phyloP scores from a whole-genome alignment of 2,888 invertebrate genomes.

The Aquatica leii region DNA sequence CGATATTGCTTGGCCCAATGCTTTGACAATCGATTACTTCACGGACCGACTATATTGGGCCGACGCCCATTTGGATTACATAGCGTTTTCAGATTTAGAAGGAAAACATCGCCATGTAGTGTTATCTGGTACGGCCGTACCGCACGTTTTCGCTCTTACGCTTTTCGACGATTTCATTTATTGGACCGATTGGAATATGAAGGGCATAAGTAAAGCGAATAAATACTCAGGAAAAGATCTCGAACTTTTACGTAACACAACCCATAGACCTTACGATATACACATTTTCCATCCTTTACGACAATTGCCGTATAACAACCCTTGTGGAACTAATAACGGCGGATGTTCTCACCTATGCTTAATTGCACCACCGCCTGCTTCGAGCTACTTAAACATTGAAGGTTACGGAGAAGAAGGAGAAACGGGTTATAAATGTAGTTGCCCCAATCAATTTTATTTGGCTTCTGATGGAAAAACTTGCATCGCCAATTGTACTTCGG shows the following conservation, averaged over 20 bases:
- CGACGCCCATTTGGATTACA: constrained; percentile 97
- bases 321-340: constrained; percentile 92
- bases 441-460: constrained; percentile 93
- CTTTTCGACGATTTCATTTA: constrained; percentile 93
- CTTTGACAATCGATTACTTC: constrained; percentile 94
- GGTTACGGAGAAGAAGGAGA: constrained; percentile 83
- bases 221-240: constrained; percentile 87
- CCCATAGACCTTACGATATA: constrained; percentile 94
- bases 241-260: constrained; percentile 83
- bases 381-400: constrained; percentile 78
- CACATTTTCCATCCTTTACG: constrained; percentile 90
- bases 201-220: constrained; percentile 88
- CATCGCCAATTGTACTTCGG: constrained; percentile 91
- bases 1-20: constrained; percentile 98
- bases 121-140: constrained; percentile 81
- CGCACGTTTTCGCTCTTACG: constrained; percentile 94
- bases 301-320: constrained; percentile 86
- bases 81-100: constrained; percentile 93
- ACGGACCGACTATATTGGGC: constrained; percentile 97
- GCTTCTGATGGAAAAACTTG: constrained; percentile 86
- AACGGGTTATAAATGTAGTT: constrained; percentile 84
- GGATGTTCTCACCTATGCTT: constrained; percentile 96
- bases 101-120: constrained; percentile 87
- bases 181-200: constrained; percentile 99
- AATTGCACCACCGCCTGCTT: constrained; percentile 82